These are phyloP conservation scores for Wiebesia pumilae DNA, from an alignment of 1,140 invertebrate genomes.

Conservation along the genomic window DNA sequence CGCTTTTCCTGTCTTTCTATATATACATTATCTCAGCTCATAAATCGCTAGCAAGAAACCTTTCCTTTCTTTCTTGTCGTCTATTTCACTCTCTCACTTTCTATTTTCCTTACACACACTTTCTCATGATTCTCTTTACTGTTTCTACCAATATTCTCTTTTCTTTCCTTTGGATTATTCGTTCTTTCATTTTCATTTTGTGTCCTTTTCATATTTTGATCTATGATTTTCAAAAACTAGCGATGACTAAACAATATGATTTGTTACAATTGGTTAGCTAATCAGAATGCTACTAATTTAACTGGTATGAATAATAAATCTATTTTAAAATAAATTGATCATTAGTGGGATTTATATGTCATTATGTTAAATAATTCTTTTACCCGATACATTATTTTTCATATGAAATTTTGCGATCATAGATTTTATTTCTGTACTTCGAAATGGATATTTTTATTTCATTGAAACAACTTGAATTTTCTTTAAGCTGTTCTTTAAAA, in stretches of 20 bases:
- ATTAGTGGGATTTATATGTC: no score
- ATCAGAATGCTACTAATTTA: no score
- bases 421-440: not conserved
- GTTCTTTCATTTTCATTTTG: not conserved
- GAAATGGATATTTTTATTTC: not conserved
- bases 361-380: not conserved
- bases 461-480: not conserved
- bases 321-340: no score
- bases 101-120: no score
- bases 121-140: not conserved
- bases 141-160: not conserved
- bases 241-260: no score
- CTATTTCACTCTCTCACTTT: not conserved
- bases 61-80: not conserved
- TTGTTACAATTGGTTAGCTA: no score
- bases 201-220: no score
- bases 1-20: conserved; percentile 5
- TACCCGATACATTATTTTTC: not conserved
- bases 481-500: not conserved
- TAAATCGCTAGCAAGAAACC: conserved; percentile 19
- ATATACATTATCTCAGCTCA: conserved; percentile 13
- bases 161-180: not conserved
- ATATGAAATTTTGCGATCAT: not conserved
- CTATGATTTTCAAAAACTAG: no score
- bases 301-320: no score